phyloP scores from a whole-genome alignment of 2,113 vertebrate species.

The Toxotes chatareus region DNA sequence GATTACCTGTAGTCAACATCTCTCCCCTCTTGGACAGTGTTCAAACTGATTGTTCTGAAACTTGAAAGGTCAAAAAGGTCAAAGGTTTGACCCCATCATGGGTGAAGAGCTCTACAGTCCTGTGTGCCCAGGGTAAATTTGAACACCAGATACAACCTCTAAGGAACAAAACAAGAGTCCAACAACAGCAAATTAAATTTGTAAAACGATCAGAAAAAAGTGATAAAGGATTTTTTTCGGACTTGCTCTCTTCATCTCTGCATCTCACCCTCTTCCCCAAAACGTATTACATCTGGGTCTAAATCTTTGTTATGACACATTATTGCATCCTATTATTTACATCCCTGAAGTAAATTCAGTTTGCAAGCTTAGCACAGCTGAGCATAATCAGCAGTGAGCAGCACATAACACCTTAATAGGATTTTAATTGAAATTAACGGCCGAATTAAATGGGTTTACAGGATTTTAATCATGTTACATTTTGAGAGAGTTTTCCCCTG shows the following conservation, averaged over 20 bases:
- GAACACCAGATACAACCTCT: background rate
- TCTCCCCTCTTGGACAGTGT: constrained; percentile 8
- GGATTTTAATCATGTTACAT: constrained; percentile 12
- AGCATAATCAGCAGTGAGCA: constrained; percentile 5
- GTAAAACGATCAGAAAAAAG: constrained; percentile 33
- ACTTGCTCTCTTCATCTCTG: background rate
- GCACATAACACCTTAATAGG: constrained; percentile 8
- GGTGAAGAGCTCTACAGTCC: constrained; percentile 1
- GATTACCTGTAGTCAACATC: background rate
- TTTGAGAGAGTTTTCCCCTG: background rate
- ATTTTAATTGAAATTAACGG: constrained; percentile 13
- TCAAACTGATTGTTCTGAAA: constrained; percentile 12
- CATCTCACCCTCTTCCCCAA: background rate
- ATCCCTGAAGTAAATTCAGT: constrained; percentile 6
- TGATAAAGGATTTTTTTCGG: constrained; percentile 34
- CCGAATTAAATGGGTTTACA: constrained; percentile 7
- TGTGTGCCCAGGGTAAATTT: background rate
- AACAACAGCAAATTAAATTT: constrained; percentile 24
- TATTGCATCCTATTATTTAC: background rate
- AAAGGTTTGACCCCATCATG: constrained; percentile 14
- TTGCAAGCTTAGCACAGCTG: background rate
- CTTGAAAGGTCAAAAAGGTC: constrained; percentile 1
- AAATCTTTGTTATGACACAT: background rate
- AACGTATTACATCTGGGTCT: background rate
- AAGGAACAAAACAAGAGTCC: background rate